Evolutionary conservation across 2,113 vertebrate species (phyloP).

Genomic region (Carettochelys insculpta): DNA sequence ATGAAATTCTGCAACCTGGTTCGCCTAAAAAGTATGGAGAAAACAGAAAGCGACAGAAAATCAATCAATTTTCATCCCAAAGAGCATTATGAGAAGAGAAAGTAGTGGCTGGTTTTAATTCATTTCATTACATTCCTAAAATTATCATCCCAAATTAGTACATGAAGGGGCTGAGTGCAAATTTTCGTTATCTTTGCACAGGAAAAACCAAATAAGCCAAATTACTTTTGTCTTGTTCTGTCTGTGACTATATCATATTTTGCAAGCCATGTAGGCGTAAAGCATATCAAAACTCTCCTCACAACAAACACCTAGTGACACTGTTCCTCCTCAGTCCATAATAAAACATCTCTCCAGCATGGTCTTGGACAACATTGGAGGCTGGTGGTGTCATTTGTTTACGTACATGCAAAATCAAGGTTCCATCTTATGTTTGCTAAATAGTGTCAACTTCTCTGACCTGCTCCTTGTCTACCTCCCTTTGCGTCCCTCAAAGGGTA

Average conservation of each 20-base stretch:
- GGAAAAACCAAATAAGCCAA: conserved; percentile 22
- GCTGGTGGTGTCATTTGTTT: neutral
- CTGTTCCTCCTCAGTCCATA: rapidly evolving
- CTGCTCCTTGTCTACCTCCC: neutral
- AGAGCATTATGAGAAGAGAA: conserved; percentile 57
- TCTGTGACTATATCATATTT: neutral
- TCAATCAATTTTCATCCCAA: conserved; percentile 61
- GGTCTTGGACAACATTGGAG: neutral
- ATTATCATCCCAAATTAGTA: conserved; percentile 39
- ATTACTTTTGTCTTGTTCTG: neutral
- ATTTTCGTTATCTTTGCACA: conserved; percentile 27
- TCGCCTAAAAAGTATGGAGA: conserved; percentile 63
- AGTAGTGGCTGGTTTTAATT: conserved; percentile 57
- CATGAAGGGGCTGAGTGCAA: conserved; percentile 16
- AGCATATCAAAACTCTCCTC: neutral
- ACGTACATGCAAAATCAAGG: neutral
- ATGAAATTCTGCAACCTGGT: conserved; percentile 41
- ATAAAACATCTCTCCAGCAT: neutral
- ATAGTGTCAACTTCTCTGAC: neutral
- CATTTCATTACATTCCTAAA: conserved; percentile 58
- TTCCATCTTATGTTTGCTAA: neutral
- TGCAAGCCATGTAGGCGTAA: neutral
- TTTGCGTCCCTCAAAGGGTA: too few species aligned
- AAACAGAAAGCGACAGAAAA: conserved; percentile 61
- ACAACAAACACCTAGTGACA: neutral